A percentile compares a stretch with the other conserved stretches of the same genome.
Evolutionary conservation across 2,113 vertebrate genomes (phyloP).

Genomic region (Rhinolophus ferrumequinum): DNA sequence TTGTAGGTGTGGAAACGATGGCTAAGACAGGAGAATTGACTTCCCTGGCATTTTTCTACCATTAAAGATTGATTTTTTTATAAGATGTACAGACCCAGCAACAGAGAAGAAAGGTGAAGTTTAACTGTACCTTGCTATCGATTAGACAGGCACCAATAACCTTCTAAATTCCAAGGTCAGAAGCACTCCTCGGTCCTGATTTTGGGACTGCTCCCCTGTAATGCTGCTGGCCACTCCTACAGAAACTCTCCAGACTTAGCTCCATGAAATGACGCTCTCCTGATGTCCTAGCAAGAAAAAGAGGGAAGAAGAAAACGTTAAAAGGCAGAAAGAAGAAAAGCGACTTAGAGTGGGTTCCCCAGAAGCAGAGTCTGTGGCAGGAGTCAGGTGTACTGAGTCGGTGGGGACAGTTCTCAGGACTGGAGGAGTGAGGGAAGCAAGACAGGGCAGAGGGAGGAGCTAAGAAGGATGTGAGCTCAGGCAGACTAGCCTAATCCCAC

Average conservation of each 20-base stretch:
- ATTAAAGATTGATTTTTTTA: not conserved
- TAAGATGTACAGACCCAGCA: slow-evolving; percentile 5
- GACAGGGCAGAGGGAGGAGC: not conserved
- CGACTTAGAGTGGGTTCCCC: not conserved
- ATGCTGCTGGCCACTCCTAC: not conserved
- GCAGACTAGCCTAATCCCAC: not conserved
- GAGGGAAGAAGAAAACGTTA: not conserved
- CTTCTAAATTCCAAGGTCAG: not conserved
- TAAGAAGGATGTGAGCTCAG: not conserved
- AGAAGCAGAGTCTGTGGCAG: not conserved
- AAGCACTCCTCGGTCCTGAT: not conserved
- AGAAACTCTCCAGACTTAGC: not conserved
- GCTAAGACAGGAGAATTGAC: not conserved
- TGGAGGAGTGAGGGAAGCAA: not conserved
- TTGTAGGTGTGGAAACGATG: not conserved
- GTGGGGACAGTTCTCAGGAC: not conserved
- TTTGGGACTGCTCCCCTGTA: not conserved
- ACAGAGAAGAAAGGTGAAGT: not conserved
- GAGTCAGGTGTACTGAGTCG: not conserved
- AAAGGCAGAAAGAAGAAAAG: not conserved
- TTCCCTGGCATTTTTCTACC: not conserved
- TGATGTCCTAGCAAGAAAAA: not conserved
- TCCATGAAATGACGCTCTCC: not conserved
- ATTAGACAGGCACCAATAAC: not conserved
- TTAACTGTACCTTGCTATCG: slow-evolving; percentile 13